phyloP scores from a whole-genome alignment of 2,113 vertebrate species.

The Gracilinanus agilis region DNA sequence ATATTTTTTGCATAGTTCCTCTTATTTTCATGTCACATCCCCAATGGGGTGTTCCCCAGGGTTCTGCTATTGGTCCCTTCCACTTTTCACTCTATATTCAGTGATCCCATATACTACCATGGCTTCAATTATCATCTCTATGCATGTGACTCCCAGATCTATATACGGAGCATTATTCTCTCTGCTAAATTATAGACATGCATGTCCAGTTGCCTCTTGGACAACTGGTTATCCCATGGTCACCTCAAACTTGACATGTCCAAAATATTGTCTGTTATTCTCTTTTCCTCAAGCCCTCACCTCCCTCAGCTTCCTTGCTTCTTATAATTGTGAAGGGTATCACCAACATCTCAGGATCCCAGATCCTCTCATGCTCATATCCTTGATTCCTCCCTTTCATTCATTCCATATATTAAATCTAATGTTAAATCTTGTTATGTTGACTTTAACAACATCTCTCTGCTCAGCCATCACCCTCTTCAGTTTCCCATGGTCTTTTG shows the following conservation, averaged over 20 bases:
- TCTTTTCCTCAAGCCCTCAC: not conserved
- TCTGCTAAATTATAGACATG: not conserved
- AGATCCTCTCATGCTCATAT: not conserved
- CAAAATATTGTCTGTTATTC: not conserved
- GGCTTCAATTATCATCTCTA: not conserved
- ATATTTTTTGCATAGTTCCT: not conserved
- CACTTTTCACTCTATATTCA: not conserved
- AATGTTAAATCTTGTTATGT: not conserved
- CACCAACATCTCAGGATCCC: not conserved
- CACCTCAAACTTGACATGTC: not conserved
- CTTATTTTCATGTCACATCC: not conserved
- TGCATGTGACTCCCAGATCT: not conserved
- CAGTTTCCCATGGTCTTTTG: too few species aligned
- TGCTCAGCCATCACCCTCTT: not conserved
- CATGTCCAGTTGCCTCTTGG: not conserved
- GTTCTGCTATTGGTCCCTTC: not conserved
- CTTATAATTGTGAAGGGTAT: not conserved
- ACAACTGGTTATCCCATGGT: not conserved
- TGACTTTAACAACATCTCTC: not conserved
- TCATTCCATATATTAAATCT: not conserved
- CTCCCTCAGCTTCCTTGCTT: not conserved
- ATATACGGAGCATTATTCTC: not conserved
- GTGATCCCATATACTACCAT: not conserved
- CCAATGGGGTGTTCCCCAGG: not conserved
- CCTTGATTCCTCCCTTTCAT: not conserved